Evolutionary conservation across 1,140 invertebrate species (phyloP), one percentile per base, ranked within the genome.

Genomic region (Anastrepha ludens): DNA sequence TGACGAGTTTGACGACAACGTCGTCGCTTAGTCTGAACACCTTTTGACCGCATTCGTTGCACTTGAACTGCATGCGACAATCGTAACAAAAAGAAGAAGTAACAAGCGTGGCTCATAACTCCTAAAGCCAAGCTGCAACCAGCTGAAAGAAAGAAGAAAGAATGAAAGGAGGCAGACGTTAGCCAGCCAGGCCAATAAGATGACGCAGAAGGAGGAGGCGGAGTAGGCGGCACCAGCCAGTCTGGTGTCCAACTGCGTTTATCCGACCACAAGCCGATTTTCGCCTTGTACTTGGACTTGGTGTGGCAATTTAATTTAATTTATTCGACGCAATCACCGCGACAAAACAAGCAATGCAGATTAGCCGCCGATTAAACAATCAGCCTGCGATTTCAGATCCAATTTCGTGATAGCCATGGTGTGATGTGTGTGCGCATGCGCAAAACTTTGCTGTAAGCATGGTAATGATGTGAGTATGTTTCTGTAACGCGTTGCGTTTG

Each of bases 321-420:
- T 64, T 81, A 59, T 81, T 74, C 87, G 29, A 39, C 50, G 87
- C 85, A 86, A 86, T 78, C 55, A 60, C 65, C 44, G 87, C 67
- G 70, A 81, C 65, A 58, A 81, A 59, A 87, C 65, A 78, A 78
- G 87, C 87, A 55, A 44, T 62, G 65, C 70, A 87, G 87, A 87
- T 87, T 87, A 87, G 86, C 78, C 65, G 50, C 20, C 87, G 87
- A 87, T 87, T 87, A 87, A 87, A 87, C 87, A 87, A 87, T 87
- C 87, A 81, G 67, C 47, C 65, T 15, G 70, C 50, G 87, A 87
- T 81, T 87, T 81, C 50, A 87, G 87, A 87, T 87, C 87, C 87
- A 87, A 87, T 87, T 87, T 87, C 20, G 55, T 41, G 85, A 86
- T 86, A 86, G 15, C 8, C 59, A 4, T n/a, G 44, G n/a, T 41